phyloP scores from a whole-genome alignment of 2,113 vertebrate species.

The Chionomys nivalis region DNA sequence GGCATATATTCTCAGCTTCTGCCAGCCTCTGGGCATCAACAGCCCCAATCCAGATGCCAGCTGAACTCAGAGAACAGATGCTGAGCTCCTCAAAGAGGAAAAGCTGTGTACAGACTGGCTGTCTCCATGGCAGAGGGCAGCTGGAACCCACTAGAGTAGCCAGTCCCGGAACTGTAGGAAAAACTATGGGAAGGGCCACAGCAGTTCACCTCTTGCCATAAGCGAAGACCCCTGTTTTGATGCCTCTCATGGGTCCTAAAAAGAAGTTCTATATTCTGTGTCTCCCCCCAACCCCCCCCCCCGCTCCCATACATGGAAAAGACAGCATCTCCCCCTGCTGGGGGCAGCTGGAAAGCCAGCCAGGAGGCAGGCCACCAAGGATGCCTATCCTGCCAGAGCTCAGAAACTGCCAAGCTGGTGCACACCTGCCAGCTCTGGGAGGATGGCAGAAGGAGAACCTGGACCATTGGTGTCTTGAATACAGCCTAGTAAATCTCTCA shows the following conservation, averaged over 20 bases:
- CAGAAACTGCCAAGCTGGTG: neutral
- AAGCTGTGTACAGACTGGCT: neutral
- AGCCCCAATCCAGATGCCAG: conserved; percentile 34
- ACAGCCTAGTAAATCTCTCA: neutral
- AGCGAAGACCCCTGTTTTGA: neutral
- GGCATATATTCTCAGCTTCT: conserved; percentile 6
- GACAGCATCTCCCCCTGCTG: conserved; percentile 75
- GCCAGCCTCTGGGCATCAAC: neutral
- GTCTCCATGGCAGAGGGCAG: neutral
- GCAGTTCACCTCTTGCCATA: neutral
- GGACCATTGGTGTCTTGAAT: neutral
- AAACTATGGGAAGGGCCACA: neutral
- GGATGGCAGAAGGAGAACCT: neutral
- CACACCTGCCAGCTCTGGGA: neutral
- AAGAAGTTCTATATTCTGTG: neutral
- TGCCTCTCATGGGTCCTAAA: neutral
- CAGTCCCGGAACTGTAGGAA: neutral
- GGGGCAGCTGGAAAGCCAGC: conserved; percentile 61
- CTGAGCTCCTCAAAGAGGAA: neutral
- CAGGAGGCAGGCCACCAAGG: neutral
- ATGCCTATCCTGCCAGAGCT: neutral
- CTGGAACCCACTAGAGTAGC: neutral
- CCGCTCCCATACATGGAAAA: neutral
- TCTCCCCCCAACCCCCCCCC: neutral
- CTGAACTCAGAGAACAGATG: neutral